These are phyloP conservation scores for Pollachius pollachius DNA, from an alignment of 2,113 vertebrate species.

Conservation along the genomic window DNA sequence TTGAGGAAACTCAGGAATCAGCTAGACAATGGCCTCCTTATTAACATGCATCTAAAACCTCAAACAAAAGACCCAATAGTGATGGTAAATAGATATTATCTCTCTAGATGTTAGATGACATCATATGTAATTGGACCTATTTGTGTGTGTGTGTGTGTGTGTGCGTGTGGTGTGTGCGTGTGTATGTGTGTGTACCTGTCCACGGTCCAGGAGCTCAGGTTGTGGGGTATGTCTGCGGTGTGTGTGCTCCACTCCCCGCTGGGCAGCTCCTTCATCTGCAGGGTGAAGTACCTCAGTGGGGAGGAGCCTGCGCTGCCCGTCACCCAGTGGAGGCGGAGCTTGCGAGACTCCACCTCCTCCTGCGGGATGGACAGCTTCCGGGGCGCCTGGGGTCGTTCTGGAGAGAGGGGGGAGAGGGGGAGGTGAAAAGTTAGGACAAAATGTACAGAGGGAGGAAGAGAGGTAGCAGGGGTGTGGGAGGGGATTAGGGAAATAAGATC, in stretches of 20 bases:
- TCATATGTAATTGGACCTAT: background rate
- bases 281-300: constrained; percentile 86
- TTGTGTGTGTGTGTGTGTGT: constrained; percentile 22
- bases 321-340: constrained; percentile 82
- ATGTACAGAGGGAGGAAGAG: background rate
- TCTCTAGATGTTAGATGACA: too few relatives aligned
- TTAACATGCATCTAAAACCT: too few relatives aligned
- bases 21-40: too few relatives aligned
- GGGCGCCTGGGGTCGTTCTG: constrained; percentile 90
- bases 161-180: constrained; percentile 28
- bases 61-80: too few relatives aligned
- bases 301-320: constrained; percentile 86
- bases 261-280: constrained; percentile 86
- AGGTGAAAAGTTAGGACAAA: background rate
- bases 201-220: constrained; percentile 76
- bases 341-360: constrained; percentile 79
- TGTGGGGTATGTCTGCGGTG: constrained; percentile 83
- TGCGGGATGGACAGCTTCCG: constrained; percentile 81
- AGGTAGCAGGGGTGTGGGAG: background rate
- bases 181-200: constrained; percentile 76
- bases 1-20: too few relatives aligned
- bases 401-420: background rate
- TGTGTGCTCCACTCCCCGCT: constrained; percentile 80
- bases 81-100: too few relatives aligned
- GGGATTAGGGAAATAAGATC: background rate